Conservation (phyloP, 2,888 invertebrate genomes). For the Pollenia angustigena region DNA sequence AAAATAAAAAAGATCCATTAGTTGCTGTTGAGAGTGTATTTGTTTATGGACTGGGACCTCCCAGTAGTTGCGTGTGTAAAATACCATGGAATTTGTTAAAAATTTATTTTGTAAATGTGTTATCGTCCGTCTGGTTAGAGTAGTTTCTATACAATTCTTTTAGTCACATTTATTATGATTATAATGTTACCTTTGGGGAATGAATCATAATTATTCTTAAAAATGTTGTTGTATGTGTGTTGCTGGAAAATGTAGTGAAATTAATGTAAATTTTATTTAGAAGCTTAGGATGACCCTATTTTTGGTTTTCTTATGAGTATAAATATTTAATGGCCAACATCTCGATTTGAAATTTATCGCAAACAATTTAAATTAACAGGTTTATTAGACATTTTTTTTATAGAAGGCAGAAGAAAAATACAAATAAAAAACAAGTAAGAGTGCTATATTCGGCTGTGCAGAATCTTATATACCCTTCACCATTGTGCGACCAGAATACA, state of each 20-base stretch:
- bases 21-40: constrained; percentile 34
- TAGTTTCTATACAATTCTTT: constrained; percentile 23
- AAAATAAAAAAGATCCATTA: constrained; percentile 44
- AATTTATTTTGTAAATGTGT: constrained; percentile 1
- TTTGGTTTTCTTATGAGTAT: background rate
- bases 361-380: constrained; percentile 40
- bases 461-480: no score
- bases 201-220: constrained; percentile 68
- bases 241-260: constrained; percentile 13
- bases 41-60: constrained; percentile 64
- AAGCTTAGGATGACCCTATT: background rate
- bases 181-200: constrained; percentile 63
- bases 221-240: constrained; percentile 8
- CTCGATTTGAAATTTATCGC: constrained; percentile 24
- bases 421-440: background rate
- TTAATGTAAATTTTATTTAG: constrained; percentile 25
- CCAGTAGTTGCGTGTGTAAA: constrained; percentile 59
- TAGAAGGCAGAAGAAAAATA: background rate
- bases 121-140: constrained; percentile 9
- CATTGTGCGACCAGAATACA: no score
- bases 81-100: constrained; percentile 34
- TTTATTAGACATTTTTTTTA: constrained; percentile 2
- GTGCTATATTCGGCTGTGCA: no score
- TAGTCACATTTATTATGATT: constrained; percentile 68
- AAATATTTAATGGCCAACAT: background rate